Conservation (phyloP, 2,888 invertebrate species). For the Netelia melanura region DNA sequence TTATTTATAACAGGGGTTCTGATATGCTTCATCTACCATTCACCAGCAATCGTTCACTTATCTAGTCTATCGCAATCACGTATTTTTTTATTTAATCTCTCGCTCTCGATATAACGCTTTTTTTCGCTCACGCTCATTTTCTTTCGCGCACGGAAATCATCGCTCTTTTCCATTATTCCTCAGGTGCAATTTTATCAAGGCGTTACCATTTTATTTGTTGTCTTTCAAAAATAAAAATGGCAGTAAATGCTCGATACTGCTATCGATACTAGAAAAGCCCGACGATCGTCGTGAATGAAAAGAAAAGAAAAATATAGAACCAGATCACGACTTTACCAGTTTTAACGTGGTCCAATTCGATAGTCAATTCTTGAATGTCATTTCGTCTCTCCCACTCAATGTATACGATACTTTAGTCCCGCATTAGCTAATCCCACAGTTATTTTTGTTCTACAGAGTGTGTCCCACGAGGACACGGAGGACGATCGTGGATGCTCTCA, state of each 20-base stretch:
- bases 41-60: slow-evolving; percentile 70
- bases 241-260: slow-evolving; percentile 77
- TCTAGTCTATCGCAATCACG: slow-evolving; percentile 67
- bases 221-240: slow-evolving; percentile 73
- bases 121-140: slow-evolving; percentile 24
- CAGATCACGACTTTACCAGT: slow-evolving; percentile 5
- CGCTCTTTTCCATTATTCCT: slow-evolving; percentile 56
- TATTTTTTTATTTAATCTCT: slow-evolving; percentile 45
- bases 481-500: background rate
- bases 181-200: slow-evolving; percentile 73
- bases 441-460: slow-evolving; percentile 15
- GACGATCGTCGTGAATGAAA: slow-evolving; percentile 73
- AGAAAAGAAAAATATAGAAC: slow-evolving; percentile 44
- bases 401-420: slow-evolving; percentile 5
- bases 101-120: slow-evolving; percentile 14
- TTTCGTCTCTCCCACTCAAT: background rate
- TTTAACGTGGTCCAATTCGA: background rate
- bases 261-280: slow-evolving; percentile 70
- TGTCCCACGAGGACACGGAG: slow-evolving; percentile 4
- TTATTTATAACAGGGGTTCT: slow-evolving; percentile 82
- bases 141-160: slow-evolving; percentile 20
- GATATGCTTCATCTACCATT: slow-evolving; percentile 81
- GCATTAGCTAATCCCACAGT: slow-evolving; percentile 41
- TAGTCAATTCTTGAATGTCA: slow-evolving; percentile 7
- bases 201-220: slow-evolving; percentile 67